Percentiles rank a stretch among this genome's conserved stretches.
These are phyloP conservation scores for Drosophila testacea DNA, from an alignment of 2,888 invertebrate genomes.

Conservation along the genomic window DNA sequence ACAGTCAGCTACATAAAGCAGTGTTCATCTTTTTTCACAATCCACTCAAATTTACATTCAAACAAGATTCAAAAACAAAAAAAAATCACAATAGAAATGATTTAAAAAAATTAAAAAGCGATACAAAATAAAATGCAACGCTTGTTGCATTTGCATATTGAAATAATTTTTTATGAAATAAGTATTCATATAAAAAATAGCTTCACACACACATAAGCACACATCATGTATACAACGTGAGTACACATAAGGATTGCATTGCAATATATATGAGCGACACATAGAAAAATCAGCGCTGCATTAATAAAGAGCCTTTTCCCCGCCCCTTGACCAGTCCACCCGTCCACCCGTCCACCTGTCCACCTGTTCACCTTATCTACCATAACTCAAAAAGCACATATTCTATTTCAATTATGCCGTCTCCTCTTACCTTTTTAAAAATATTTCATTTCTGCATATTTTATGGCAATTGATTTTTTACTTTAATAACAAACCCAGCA, in stretches of 20 bases:
- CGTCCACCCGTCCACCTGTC: neutral
- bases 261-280: conserved; percentile 32
- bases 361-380: too few relatives aligned
- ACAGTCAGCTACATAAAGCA: conserved; percentile 64
- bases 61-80: conserved; percentile 20
- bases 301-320: conserved; percentile 30
- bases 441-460: conserved; percentile 40
- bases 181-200: conserved; percentile 22
- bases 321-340: neutral
- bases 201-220: conserved; percentile 7
- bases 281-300: conserved; percentile 55
- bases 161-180: conserved; percentile 67
- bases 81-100: conserved; percentile 31
- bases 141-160: conserved; percentile 75
- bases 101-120: conserved; percentile 42
- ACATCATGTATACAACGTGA: conserved; percentile 22
- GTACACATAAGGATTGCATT: conserved; percentile 29
- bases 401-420: conserved; percentile 55
- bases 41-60: conserved; percentile 52
- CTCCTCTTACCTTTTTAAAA: conserved; percentile 6
- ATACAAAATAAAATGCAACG: conserved; percentile 30
- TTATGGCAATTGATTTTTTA: conserved; percentile 20
- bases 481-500: conserved; percentile 20
- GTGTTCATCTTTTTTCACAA: conserved; percentile 27
- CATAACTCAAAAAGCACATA: conserved; percentile 11